Evolutionary conservation across 2,888 invertebrate genomes (phyloP).

Genomic region (Omphaloscelis lunosa): DNA sequence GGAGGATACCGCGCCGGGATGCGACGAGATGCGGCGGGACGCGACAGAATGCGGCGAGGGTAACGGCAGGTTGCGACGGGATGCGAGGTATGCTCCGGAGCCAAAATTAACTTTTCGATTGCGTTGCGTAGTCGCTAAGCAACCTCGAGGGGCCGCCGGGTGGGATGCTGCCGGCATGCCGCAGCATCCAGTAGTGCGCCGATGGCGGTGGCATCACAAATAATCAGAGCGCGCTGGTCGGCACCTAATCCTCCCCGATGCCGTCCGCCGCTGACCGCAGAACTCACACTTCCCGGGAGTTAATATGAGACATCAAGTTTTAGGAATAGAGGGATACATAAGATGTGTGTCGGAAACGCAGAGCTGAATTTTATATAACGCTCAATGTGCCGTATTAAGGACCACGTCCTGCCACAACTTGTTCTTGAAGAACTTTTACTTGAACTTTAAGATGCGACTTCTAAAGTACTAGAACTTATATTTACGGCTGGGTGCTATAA

Average conservation of each 20-base stretch:
- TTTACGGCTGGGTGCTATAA: background rate
- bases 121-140: too few species aligned
- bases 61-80: too few species aligned
- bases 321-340: background rate
- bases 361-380: background rate
- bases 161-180: too few species aligned
- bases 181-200: too few species aligned
- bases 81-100: too few species aligned
- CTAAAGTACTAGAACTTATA: background rate
- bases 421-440: background rate
- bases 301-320: background rate
- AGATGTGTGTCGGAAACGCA: background rate
- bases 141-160: too few species aligned
- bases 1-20: too few species aligned
- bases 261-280: too few species aligned
- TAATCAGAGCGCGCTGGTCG: background rate
- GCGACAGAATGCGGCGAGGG: too few species aligned
- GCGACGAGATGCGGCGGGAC: too few species aligned
- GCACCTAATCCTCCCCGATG: background rate
- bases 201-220: background rate
- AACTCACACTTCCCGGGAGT: background rate
- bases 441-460: conserved; percentile 1
- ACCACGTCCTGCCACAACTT: background rate
- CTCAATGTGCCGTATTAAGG: background rate
- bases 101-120: too few species aligned